These are phyloP conservation scores for Paramisgurnus dabryanus DNA, from an alignment of 2,113 vertebrate genomes.

Conservation along the genomic window DNA sequence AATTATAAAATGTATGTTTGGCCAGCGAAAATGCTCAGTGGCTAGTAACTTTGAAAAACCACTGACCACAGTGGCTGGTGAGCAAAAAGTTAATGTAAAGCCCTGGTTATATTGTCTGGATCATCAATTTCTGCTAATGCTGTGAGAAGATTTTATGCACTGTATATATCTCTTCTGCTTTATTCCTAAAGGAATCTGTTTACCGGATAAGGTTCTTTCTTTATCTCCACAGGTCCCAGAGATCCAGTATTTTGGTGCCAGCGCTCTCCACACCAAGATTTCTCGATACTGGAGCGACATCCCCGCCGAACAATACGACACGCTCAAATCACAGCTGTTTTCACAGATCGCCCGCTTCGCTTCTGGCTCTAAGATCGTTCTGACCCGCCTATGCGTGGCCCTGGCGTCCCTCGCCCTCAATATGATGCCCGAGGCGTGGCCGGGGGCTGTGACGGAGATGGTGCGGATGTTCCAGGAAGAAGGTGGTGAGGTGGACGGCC, in stretches of 20 bases:
- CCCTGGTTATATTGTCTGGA: neutral
- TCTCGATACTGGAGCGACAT: slow-evolving; percentile 99
- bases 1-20: too few species aligned
- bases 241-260: slow-evolving; percentile 99
- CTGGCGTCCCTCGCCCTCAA: slow-evolving; percentile 95
- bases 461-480: slow-evolving; percentile 95
- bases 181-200: neutral
- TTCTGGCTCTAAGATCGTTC: slow-evolving; percentile 95
- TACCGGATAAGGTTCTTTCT: too few species aligned
- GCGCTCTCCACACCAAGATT: slow-evolving; percentile 97
- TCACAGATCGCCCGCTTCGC: slow-evolving; percentile 95
- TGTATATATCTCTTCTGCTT: neutral
- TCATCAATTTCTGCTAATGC: neutral
- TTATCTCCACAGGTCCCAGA: slow-evolving; percentile 82
- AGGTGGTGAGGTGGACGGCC: slow-evolving; percentile 88
- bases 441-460: slow-evolving; percentile 95
- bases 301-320: slow-evolving; percentile 94
- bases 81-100: too few species aligned
- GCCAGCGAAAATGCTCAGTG: too few species aligned
- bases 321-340: slow-evolving; percentile 94
- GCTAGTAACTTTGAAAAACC: too few species aligned
- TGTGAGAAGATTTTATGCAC: neutral
- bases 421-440: slow-evolving; percentile 98
- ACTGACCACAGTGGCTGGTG: too few species aligned
- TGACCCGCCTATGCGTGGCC: slow-evolving; percentile 94